Evolutionary conservation across 2,113 vertebrate genomes (phyloP), one percentile per base, ranked within the genome.

Genomic region (Irena cyanogastra): DNA sequence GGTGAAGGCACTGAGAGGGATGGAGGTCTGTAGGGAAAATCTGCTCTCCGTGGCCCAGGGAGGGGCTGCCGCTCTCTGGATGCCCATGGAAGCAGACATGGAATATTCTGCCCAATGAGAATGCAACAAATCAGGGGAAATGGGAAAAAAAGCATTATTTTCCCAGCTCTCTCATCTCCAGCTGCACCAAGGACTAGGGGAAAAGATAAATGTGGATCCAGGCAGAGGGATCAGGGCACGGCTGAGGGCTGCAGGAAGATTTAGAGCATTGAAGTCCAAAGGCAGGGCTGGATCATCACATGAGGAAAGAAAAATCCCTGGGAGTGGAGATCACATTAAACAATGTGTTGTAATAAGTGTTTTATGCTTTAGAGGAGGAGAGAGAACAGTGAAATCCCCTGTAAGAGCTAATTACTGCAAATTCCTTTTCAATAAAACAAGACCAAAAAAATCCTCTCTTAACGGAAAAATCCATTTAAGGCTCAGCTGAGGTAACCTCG

Each of bases 331-430:
- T 68, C 45, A 23, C 7, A 0, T 95, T 87, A 95, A 95, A 93
- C 76, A 93, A 77, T 91, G 78, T 77, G 87, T 76, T 94, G 92
- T 84, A 97, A 81, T 96, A 95, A 97, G 96, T 89, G 94, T 75
- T 97, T 93, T 87, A 86, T 81, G 94, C 95, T 97, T 95, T 94
- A 93, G 81, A 96, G 94, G 93, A 97, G 95, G 89, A 95, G 95
- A 96, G 90, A 94, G 95, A 96, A 95, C 89, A 86, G 89, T 41
- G 89, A 93, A 96, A 96, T 96, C 87, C 95, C 94, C 96, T 54
- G 68, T 85, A 97, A 97, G 97, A 97, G 96, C 96, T 96, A 96
- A 97, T 97, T 97, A 96, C 94, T 79, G 87, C 93, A 96, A 95
- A 97, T 96, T 91, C 95, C 89, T 94, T 94, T 96, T 96, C 95